A percentile compares a stretch with the other conserved stretches of the same genome.
Conservation (phyloP, 2,888 invertebrate genomes). For the Caenorhabditis sinica region DNA sequence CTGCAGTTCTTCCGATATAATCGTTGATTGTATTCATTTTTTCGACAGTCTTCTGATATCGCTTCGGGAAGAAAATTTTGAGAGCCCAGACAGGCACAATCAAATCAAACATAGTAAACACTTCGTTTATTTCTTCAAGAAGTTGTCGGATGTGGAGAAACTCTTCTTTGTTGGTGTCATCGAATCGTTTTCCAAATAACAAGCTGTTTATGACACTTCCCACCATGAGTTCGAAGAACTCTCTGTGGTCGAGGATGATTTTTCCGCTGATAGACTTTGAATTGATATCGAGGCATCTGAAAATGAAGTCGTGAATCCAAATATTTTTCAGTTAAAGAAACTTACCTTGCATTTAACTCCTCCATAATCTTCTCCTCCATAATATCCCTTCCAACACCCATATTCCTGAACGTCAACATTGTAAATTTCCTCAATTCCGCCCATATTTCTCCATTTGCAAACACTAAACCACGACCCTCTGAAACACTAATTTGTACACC, state of each 20-base stretch:
- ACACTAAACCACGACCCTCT: conserved; percentile 44
- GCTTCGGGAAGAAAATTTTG: conserved; percentile 30
- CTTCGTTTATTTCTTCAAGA: neutral
- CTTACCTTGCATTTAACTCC: conserved; percentile 34
- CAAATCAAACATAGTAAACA: conserved; percentile 35
- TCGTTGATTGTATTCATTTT: neutral
- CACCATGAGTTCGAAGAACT: conserved; percentile 51
- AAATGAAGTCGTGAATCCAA: no score
- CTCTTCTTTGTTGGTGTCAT: conserved; percentile 25
- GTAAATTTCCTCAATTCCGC: conserved; percentile 58
- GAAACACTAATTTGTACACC: neutral
- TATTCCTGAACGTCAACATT: conserved; percentile 58
- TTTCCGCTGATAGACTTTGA: conserved; percentile 1
- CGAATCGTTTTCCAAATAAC: conserved; percentile 44
- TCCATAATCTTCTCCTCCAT: conserved; percentile 60
- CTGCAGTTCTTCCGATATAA: neutral
- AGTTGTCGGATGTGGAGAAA: conserved; percentile 15
- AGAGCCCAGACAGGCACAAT: conserved; percentile 34
- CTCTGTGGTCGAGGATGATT: neutral
- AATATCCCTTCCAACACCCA: conserved; percentile 62
- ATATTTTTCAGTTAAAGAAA: no score
- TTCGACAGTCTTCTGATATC: neutral
- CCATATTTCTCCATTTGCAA: conserved; percentile 55
- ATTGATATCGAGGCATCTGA: conserved; percentile 40
- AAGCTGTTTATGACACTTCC: conserved; percentile 56